Percentiles rank a stretch among this genome's conserved stretches.
phyloP scores from a whole-genome alignment of 2,797 vertebrate species.

The Platalea minor region DNA sequence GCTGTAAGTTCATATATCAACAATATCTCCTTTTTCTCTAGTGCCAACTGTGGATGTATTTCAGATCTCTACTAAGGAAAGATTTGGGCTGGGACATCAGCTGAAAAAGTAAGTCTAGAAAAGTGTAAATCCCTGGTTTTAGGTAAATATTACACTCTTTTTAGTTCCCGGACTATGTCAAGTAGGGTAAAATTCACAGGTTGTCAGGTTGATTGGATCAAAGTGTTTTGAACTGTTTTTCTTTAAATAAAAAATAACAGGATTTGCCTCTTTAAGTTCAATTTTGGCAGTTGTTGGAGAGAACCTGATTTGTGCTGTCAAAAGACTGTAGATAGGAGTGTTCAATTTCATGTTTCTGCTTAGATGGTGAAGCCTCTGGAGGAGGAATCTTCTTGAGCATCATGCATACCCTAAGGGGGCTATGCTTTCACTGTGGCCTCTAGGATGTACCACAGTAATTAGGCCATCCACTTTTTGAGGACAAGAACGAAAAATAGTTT shows the following conservation, averaged over 20 bases:
- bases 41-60: constrained; percentile 91
- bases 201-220: background rate
- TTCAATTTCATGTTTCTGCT: background rate
- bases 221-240: background rate
- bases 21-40: constrained; percentile 47
- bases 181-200: background rate
- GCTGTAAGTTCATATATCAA: background rate
- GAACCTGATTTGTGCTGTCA: background rate
- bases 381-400: background rate
- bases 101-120: constrained; percentile 84
- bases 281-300: background rate
- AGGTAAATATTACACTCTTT: background rate
- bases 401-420: background rate
- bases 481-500: background rate
- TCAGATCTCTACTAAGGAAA: constrained; percentile 88
- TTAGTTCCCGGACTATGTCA: background rate
- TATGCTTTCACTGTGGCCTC: background rate
- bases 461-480: background rate
- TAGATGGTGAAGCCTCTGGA: background rate
- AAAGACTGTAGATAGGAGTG: background rate
- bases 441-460: background rate
- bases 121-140: background rate
- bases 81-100: constrained; percentile 89
- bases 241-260: background rate
- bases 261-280: background rate